Conservation (phyloP, 2,113 vertebrate species). For the Fulica atra region DNA sequence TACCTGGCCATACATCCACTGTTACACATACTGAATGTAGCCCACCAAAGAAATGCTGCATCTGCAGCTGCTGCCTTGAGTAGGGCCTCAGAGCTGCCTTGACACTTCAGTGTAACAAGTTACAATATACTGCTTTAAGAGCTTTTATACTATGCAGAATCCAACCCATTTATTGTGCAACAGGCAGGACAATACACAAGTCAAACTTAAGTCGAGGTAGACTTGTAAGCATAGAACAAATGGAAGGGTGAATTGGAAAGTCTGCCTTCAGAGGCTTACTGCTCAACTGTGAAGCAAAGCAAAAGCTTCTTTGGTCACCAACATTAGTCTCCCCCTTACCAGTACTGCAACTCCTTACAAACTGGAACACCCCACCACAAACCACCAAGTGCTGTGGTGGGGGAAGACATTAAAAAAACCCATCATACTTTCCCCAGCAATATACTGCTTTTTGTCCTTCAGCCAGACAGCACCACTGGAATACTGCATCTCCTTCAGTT, state of each 20-base stretch:
- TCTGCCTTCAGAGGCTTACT: not conserved
- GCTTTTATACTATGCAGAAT: not conserved
- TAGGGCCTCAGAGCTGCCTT: not conserved
- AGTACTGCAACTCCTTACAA: not conserved
- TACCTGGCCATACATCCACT: not conserved
- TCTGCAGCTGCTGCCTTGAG: not conserved
- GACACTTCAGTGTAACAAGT: not conserved
- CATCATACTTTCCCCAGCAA: not conserved
- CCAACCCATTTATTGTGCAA: not conserved
- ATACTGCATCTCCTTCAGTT: fast-evolving
- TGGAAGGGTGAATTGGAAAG: not conserved
- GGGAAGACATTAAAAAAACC: not conserved
- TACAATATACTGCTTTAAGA: not conserved
- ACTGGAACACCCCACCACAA: not conserved
- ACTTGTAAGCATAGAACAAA: not conserved
- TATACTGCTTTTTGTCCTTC: not conserved
- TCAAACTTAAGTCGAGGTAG: not conserved
- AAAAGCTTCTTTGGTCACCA: not conserved
- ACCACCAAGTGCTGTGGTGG: not conserved
- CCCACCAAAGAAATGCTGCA: not conserved
- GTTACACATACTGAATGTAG: not conserved
- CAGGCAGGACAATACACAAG: not conserved
- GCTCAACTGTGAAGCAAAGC: not conserved
- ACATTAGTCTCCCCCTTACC: not conserved
- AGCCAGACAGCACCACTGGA: not conserved